These are phyloP conservation scores for Mellilla xanthometata DNA, from an alignment of 2,888 invertebrate genomes.

Conservation along the genomic window DNA sequence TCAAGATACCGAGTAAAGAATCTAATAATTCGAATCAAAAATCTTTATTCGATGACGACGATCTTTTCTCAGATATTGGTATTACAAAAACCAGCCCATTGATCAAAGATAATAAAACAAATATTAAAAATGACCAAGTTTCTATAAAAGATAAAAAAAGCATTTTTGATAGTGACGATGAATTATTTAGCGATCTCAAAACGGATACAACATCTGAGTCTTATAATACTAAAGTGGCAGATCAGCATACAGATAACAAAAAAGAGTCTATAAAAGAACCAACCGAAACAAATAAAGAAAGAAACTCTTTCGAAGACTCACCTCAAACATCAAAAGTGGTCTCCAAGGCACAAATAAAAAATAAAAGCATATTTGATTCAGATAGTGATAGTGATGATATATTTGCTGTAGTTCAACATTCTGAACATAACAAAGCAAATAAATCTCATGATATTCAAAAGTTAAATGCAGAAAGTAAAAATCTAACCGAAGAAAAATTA, in stretches of 20 bases:
- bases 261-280: background rate
- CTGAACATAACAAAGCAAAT: conserved; percentile 9
- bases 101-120: conserved; percentile 24
- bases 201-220: conserved; percentile 19
- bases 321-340: conserved; percentile 6
- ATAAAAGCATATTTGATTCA: conserved; percentile 48
- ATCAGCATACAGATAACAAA: conserved; percentile 6
- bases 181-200: conserved; percentile 43
- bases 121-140: conserved; percentile 12
- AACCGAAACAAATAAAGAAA: conserved; percentile 13
- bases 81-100: conserved; percentile 26
- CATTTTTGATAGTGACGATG: conserved; percentile 57
- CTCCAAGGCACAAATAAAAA: conserved; percentile 11
- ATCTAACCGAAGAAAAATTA: too few relatives aligned
- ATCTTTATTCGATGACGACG: conserved; percentile 64
- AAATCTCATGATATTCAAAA: conserved; percentile 1
- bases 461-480: conserved; percentile 3
- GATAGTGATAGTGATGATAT: conserved; percentile 50
- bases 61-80: conserved; percentile 59
- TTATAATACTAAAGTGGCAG: conserved; percentile 9
- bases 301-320: conserved; percentile 10
- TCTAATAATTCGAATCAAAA: conserved; percentile 41
- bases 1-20: conserved; percentile 44
- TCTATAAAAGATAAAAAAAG: conserved; percentile 27
- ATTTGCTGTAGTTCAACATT: conserved; percentile 35